Base-by-base conservation (phyloP, 2,888 invertebrate species). In the Phengaris alcon region DNA sequence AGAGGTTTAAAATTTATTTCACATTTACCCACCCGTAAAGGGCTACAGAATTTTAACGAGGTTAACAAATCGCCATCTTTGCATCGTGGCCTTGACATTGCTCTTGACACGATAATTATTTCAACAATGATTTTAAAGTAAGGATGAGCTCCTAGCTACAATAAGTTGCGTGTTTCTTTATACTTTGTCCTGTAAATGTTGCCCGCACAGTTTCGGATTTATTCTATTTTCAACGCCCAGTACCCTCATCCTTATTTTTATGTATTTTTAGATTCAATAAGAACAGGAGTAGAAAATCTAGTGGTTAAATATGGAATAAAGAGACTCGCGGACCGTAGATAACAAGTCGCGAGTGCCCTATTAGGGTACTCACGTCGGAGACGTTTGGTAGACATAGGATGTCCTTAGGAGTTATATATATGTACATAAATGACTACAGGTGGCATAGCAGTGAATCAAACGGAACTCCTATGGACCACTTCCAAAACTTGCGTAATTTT, bases 41-140 rank as follows among this genome's bases (percentile, higher is more conserved):
- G 35, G 69, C 55, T 68, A 55, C 54, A 68, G 48, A 75, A 69
- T 75, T 52, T 75, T 69, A 75, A 75, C 55, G 69, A 69, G 55
- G 68, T 48, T 69, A 75, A 68, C 55, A 75, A 75, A 54, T 69
- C 55, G n/a, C 68, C 6, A 64, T 64, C 64, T 64, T 74, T 69
- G 54, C 35, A 22, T 52, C 12, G 51, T 68, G 74, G 51, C 74
- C 74, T 69, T 75, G 74, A 75, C 68, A 68, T 46, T 68, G 74
- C 35, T 54, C 44, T 74, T 74, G 73, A 74, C 73, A 74, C 59
- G 48, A 59, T 59, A 59, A 74, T 59, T 59, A 74, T 35, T 59
- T 8, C 46, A 59, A 35, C 4, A 35, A 46, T 74, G 46, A 57
- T 35, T 57, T 46, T 2, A 6, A 57, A 74, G 59, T 59, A 59